Conservation (phyloP, 2,113 vertebrate species). For the Pelodiscus sinensis region DNA sequence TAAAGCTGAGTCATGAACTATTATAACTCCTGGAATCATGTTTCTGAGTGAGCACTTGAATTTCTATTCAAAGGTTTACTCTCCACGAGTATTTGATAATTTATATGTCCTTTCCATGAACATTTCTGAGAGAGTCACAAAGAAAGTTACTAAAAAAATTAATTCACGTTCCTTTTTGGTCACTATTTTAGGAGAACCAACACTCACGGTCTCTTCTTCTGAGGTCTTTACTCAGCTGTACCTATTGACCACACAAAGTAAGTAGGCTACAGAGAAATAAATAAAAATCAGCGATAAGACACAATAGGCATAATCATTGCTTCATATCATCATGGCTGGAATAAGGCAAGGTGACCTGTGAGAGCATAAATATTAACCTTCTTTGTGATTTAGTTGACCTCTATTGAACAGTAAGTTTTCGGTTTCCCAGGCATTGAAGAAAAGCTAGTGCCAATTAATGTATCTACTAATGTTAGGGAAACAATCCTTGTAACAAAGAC, state of each 20-base stretch:
- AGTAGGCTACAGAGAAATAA: not conserved
- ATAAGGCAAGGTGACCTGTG: not conserved
- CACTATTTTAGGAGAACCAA: no score
- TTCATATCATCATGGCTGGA: not conserved
- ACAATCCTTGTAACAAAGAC: not conserved
- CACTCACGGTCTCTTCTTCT: not conserved
- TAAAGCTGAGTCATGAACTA: not conserved
- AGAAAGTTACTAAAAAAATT: not conserved
- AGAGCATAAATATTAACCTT: not conserved
- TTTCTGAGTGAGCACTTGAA: not conserved
- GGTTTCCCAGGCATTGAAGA: not conserved
- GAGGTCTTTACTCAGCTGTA: not conserved
- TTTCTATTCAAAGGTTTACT: rapidly evolving
- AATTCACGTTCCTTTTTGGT: no score
- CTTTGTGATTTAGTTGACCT: not conserved
- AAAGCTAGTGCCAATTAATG: not conserved
- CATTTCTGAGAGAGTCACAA: not conserved
- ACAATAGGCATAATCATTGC: not conserved
- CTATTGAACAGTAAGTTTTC: not conserved
- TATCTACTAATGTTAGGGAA: not conserved
- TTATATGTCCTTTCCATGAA: not conserved
- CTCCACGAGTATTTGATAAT: not conserved
- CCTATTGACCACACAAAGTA: not conserved
- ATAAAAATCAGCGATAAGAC: not conserved
- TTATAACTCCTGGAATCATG: rapidly evolving